phyloP scores from a whole-genome alignment of 2,888 invertebrate species.

The Dioctria linearis region DNA sequence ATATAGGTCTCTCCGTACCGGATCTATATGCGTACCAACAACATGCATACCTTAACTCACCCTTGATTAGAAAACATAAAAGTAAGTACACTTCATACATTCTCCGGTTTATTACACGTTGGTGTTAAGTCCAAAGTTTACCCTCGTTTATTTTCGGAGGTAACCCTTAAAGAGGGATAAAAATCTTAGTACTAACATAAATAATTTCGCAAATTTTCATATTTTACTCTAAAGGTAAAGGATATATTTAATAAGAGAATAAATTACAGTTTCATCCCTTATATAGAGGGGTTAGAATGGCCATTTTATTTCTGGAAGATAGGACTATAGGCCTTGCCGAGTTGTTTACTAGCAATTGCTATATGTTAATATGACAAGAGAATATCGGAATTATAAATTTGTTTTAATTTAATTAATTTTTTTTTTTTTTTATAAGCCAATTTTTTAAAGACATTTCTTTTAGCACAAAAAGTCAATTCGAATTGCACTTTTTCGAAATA shows the following conservation, averaged over 20 bases:
- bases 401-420: no score
- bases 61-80: constrained; percentile 45
- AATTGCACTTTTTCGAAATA: no score
- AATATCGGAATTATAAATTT: no score
- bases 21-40: background rate
- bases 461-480: no score
- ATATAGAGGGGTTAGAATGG: no score
- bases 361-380: no score
- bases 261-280: background rate
- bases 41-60: background rate
- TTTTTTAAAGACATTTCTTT: no score
- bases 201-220: constrained; percentile 49
- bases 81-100: constrained; percentile 21
- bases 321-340: no score
- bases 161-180: constrained; percentile 33
- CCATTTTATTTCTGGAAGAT: no score
- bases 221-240: constrained; percentile 17
- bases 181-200: constrained; percentile 40
- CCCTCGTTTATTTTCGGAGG: constrained; percentile 28
- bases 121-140: constrained; percentile 33
- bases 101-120: constrained; percentile 19
- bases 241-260: constrained; percentile 11
- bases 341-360: no score
- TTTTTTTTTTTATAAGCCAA: no score
- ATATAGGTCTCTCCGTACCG: background rate